These are phyloP conservation scores for Operophtera brumata DNA, from an alignment of 2,888 invertebrate genomes.

Conservation along the genomic window DNA sequence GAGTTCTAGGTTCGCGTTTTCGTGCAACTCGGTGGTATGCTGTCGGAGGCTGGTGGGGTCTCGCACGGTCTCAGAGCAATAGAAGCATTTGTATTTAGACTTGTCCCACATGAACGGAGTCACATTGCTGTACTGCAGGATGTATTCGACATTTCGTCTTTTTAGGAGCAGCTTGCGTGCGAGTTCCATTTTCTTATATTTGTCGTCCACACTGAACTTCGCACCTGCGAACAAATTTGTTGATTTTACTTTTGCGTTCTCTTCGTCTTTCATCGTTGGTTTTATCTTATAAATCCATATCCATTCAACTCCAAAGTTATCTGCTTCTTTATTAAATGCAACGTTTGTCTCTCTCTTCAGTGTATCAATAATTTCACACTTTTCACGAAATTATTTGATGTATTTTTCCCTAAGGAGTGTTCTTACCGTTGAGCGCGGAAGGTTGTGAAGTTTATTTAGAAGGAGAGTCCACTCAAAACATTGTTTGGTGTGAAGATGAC, in stretches of 20 bases:
- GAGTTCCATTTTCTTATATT: conserved; percentile 66
- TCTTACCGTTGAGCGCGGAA: too few species aligned
- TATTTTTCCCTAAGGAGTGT: too few species aligned
- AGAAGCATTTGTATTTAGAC: conserved; percentile 68
- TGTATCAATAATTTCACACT: too few species aligned
- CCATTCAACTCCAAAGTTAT: not conserved
- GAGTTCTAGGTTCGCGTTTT: conserved; percentile 63
- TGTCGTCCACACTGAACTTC: conserved; percentile 66
- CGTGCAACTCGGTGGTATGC: conserved; percentile 57
- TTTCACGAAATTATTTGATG: too few species aligned
- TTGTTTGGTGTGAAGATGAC: too few species aligned
- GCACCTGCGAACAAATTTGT: conserved; percentile 70
- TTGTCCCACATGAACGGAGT: conserved; percentile 75
- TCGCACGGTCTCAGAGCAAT: conserved; percentile 65
- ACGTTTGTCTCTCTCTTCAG: not conserved
- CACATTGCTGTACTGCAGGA: conserved; percentile 67
- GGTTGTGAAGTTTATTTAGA: too few species aligned
- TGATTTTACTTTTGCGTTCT: conserved; percentile 36
- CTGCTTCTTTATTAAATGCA: not conserved
- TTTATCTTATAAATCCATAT: too few species aligned
- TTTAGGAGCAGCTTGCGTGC: conserved; percentile 64
- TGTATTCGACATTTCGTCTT: conserved; percentile 68
- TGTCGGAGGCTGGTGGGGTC: conserved; percentile 57
- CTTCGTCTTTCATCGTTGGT: not conserved
- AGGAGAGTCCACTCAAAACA: too few species aligned